Evolutionary conservation across 1,140 invertebrate genomes (phyloP).

Genomic region (Aradophagus sp.): DNA sequence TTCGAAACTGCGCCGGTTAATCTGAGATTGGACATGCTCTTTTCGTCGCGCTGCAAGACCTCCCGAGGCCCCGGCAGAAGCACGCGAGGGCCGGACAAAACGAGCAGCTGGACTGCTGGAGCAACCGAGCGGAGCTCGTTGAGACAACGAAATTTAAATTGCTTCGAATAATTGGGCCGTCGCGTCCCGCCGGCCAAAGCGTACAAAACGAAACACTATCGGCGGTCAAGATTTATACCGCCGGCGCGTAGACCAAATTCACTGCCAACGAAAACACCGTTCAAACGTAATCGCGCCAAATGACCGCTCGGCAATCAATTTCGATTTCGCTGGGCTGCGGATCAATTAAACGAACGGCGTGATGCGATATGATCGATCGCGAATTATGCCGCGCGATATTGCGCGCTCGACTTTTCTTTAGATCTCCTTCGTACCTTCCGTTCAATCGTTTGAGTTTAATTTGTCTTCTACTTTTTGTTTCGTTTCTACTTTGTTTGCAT

Average conservation of each 20-base stretch:
- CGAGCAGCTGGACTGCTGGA: slow-evolving; percentile 34
- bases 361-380: slow-evolving; percentile 53
- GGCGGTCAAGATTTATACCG: slow-evolving; percentile 54
- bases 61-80: slow-evolving; percentile 38
- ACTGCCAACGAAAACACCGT: slow-evolving; percentile 53
- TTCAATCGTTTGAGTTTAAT: no score
- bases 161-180: slow-evolving; percentile 60
- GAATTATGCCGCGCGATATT: no score
- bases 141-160: slow-evolving; percentile 60
- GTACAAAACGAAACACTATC: slow-evolving; percentile 46
- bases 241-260: slow-evolving; percentile 53
- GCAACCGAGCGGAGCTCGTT: slow-evolving; percentile 15
- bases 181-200: slow-evolving; percentile 41
- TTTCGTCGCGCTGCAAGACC: slow-evolving; percentile 54
- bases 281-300: slow-evolving; percentile 50
- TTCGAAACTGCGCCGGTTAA: slow-evolving; percentile 59
- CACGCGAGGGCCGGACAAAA: slow-evolving; percentile 41
- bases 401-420: slow-evolving; percentile 35
- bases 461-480: no score
- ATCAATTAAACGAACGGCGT: slow-evolving; percentile 52
- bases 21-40: slow-evolving; percentile 55
- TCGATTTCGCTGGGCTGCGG: slow-evolving; percentile 43
- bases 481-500: no score
- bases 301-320: slow-evolving; percentile 49
- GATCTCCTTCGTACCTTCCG: slow-evolving; percentile 16